phyloP scores from a whole-genome alignment of 2,888 invertebrate species.

The Branchellion lobata region DNA sequence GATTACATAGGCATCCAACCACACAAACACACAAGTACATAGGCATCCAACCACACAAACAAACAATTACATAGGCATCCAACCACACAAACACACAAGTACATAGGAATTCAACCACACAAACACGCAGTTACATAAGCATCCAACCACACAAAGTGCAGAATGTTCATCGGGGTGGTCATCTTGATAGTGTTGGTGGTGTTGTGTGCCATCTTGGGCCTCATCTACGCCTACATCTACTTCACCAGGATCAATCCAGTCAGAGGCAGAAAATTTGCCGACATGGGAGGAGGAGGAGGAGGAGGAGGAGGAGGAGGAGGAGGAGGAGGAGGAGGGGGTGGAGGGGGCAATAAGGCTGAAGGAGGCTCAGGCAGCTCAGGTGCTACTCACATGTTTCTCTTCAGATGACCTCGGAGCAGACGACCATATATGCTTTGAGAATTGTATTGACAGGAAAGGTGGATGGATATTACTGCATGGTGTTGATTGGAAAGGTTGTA shows the following conservation, averaged over 20 bases:
- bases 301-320: slow-evolving; percentile 25
- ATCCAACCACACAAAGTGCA: slow-evolving; percentile 17
- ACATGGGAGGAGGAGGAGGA: slow-evolving; percentile 36
- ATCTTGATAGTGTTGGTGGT: slow-evolving; percentile 50
- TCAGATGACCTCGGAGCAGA: too few relatives aligned
- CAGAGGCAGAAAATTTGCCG: slow-evolving; percentile 46
- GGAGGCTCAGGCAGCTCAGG: slow-evolving; percentile 22
- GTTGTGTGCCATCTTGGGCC: slow-evolving; percentile 50
- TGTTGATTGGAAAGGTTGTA: too few relatives aligned
- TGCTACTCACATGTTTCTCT: slow-evolving; percentile 44
- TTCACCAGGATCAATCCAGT: slow-evolving; percentile 52
- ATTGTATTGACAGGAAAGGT: too few relatives aligned
- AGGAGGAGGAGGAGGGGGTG: slow-evolving; percentile 27
- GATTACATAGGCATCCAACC: not conserved
- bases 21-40: not conserved
- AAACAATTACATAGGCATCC: slow-evolving; percentile 16
- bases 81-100: not conserved
- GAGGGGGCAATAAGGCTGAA: slow-evolving; percentile 11
- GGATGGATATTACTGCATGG: too few relatives aligned
- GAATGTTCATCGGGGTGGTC: slow-evolving; percentile 46
- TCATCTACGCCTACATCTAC: slow-evolving; percentile 52
- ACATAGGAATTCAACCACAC: not conserved
- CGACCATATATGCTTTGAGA: too few relatives aligned
- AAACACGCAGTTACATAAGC: not conserved
- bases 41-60: slow-evolving; percentile 15